Conservation (phyloP, 2,888 invertebrate species). For the Agrotis clavis region DNA sequence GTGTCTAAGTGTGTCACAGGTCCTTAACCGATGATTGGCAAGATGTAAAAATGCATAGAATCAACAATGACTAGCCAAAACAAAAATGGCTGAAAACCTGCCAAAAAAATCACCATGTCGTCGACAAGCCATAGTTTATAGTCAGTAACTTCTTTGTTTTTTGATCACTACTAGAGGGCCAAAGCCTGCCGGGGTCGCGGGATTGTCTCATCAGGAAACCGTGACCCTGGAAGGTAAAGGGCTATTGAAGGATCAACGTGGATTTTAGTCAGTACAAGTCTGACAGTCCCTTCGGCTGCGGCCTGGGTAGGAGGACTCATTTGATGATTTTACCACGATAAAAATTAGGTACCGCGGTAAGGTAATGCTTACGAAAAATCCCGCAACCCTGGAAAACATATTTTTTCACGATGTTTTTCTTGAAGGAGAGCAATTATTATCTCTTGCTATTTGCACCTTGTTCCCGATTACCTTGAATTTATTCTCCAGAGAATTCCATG, state of each 20-base stretch:
- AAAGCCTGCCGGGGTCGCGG: no score
- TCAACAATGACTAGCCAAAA: slow-evolving; percentile 41
- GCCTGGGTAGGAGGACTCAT: no score
- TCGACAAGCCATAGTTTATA: background rate
- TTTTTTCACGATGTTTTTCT: background rate
- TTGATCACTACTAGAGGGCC: no score
- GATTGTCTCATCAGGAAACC: no score
- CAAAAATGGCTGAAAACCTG: slow-evolving; percentile 3
- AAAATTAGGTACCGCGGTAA: no score
- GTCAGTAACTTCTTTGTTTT: slow-evolving; percentile 6
- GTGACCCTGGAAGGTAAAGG: no score
- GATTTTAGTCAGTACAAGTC: no score
- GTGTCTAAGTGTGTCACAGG: background rate
- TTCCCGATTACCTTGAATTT: background rate
- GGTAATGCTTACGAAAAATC: no score
- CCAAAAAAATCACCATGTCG: slow-evolving; percentile 18
- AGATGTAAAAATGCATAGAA: background rate
- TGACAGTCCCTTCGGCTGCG: no score
- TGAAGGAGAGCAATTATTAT: background rate
- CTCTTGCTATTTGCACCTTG: slow-evolving; percentile 2
- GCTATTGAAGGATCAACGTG: no score
- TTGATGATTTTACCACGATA: no score
- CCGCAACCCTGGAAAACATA: no score
- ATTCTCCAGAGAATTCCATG: background rate
- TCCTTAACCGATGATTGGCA: slow-evolving; percentile 6